Evolutionary conservation across 2,113 vertebrate genomes (phyloP).

Genomic region (Mola mola): DNA sequence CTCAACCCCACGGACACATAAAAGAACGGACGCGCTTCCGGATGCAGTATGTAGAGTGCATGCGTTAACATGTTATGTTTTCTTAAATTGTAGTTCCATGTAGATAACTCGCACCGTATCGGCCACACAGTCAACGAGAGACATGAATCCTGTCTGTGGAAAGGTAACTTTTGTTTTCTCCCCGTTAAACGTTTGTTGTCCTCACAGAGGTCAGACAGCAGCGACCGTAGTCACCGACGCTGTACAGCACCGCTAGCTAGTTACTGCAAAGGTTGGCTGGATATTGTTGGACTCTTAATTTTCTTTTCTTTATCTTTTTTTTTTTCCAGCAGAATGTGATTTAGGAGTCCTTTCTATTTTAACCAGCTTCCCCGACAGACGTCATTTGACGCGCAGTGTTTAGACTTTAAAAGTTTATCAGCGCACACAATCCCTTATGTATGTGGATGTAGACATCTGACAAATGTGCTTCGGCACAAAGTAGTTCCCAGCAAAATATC

Average conservation of each 20-base stretch:
- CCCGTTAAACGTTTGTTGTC: background rate
- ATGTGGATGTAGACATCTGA: too few relatives aligned
- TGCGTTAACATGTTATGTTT: background rate
- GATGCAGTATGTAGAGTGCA: background rate
- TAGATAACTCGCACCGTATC: background rate
- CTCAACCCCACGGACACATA: background rate
- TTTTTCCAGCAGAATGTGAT: too few relatives aligned
- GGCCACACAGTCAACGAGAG: background rate
- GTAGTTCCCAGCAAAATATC: too few relatives aligned
- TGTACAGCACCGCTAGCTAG: background rate
- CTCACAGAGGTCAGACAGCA: slow-evolving; percentile 46
- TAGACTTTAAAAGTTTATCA: too few relatives aligned
- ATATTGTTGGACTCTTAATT: too few relatives aligned
- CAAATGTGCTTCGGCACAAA: too few relatives aligned
- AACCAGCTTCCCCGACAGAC: too few relatives aligned
- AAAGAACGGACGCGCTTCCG: background rate
- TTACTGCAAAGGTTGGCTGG: too few relatives aligned
- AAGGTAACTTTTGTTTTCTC: slow-evolving; percentile 36
- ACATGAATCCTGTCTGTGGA: slow-evolving; percentile 45
- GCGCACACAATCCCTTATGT: too few relatives aligned
- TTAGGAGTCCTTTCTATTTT: too few relatives aligned
- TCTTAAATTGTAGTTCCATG: background rate
- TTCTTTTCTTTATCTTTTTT: too few relatives aligned
- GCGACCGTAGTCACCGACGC: background rate
- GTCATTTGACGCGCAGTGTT: too few relatives aligned